phyloP scores from a whole-genome alignment of 2,888 invertebrate genomes.

The Reticulitermes lucifugus region DNA sequence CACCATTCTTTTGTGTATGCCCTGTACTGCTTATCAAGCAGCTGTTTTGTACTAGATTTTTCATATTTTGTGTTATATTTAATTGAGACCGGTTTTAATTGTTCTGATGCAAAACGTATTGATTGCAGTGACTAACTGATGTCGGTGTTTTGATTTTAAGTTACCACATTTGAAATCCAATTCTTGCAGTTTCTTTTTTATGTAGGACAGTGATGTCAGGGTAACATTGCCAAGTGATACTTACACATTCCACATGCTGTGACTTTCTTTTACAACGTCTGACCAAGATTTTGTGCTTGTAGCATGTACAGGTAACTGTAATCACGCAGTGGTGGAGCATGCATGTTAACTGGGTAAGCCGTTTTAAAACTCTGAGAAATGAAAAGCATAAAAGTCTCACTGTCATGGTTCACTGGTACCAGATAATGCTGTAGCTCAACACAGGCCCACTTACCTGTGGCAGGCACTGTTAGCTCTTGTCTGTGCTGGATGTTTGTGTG shows the following conservation, averaged over 20 bases:
- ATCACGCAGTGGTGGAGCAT: no score
- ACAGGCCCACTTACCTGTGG: no score
- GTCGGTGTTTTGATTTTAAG: not conserved
- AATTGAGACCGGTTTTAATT: not conserved
- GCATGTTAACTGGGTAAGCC: no score
- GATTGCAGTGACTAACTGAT: not conserved
- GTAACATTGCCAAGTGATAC: constrained; percentile 4
- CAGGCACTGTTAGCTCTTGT: no score
- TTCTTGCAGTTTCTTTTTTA: not conserved
- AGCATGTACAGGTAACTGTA: not conserved
- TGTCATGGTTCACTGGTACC: no score
- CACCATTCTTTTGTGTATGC: no score
- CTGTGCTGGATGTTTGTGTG: no score
- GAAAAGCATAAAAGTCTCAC: no score
- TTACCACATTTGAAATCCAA: not conserved
- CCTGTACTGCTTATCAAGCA: not conserved
- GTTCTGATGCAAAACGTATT: not conserved
- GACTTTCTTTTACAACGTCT: constrained; percentile 30
- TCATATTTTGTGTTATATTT: not conserved
- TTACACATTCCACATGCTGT: constrained; percentile 46
- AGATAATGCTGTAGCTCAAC: no score
- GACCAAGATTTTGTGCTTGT: not conserved
- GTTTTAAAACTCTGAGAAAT: no score
- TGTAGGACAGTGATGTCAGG: not conserved
- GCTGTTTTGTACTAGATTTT: not conserved